These are phyloP conservation scores for Reinhardtius hippoglossoides DNA, from an alignment of 2,113 vertebrate genomes.

Conservation along the genomic window DNA sequence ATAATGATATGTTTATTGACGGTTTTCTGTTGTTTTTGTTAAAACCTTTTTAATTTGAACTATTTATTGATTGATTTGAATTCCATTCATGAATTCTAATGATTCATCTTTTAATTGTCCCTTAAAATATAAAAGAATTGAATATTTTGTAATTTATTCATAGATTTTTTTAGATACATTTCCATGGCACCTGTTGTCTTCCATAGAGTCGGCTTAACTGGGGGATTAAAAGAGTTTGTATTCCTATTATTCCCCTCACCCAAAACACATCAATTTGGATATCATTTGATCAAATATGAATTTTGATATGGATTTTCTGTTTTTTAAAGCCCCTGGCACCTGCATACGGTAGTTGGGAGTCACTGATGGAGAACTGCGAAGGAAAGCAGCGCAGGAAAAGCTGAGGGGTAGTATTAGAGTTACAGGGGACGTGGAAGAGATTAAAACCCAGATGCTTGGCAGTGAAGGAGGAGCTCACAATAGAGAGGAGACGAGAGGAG, in stretches of 20 bases:
- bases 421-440: neutral
- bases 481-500: neutral
- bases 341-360: neutral
- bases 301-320: neutral
- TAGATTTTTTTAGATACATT: too few relatives aligned
- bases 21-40: neutral
- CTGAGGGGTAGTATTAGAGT: neutral
- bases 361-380: constrained; percentile 1
- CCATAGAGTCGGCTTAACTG: too few relatives aligned
- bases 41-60: neutral
- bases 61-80: neutral
- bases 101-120: neutral
- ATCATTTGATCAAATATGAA: neutral
- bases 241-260: neutral
- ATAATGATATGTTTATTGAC: neutral
- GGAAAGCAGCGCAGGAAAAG: neutral
- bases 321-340: neutral
- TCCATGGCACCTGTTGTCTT: too few relatives aligned
- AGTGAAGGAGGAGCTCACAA: constrained; percentile 8
- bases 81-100: neutral
- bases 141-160: too few relatives aligned
- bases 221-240: too few relatives aligned
- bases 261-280: neutral
- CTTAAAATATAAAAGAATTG: too few relatives aligned
- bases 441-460: constrained; percentile 7